These are phyloP conservation scores for Gadus chalcogrammus DNA, from an alignment of 2,113 vertebrate genomes.

Conservation along the genomic window DNA sequence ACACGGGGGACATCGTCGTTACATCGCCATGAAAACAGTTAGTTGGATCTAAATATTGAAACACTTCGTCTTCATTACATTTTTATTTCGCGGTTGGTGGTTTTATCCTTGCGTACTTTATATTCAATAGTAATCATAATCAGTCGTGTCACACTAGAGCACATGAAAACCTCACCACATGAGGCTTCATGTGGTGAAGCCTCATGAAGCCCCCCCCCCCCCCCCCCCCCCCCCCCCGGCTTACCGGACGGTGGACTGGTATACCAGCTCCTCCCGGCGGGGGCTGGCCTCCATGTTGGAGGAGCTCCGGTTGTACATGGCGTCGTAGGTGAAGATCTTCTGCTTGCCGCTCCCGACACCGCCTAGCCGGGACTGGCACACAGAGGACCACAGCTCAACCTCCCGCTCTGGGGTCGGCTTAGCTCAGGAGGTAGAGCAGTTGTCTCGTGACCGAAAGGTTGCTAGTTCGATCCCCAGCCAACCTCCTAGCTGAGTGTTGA, in stretches of 20 bases:
- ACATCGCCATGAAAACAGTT: neutral
- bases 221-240: conserved; percentile 9
- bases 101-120: too few species aligned
- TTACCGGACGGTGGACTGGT: conserved; percentile 91
- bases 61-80: too few species aligned
- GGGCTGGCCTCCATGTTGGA: conserved; percentile 85
- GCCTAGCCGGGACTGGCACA: conserved; percentile 68
- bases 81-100: too few species aligned
- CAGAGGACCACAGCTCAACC: neutral
- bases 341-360: conserved; percentile 87
- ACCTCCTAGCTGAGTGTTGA: too few species aligned
- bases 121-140: too few species aligned
- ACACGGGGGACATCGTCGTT: neutral
- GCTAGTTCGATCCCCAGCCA: too few species aligned
- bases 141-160: neutral
- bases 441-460: too few species aligned
- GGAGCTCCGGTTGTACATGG: conserved; percentile 89
- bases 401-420: too few species aligned
- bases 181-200: too few species aligned
- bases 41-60: too few species aligned
- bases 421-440: too few species aligned
- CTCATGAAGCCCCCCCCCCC: too few species aligned
- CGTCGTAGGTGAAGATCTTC: conserved; percentile 93
- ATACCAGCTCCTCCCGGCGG: conserved; percentile 83
- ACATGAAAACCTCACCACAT: neutral